Conservation (phyloP, 2,797 vertebrate genomes). For the Coilia nasus region DNA sequence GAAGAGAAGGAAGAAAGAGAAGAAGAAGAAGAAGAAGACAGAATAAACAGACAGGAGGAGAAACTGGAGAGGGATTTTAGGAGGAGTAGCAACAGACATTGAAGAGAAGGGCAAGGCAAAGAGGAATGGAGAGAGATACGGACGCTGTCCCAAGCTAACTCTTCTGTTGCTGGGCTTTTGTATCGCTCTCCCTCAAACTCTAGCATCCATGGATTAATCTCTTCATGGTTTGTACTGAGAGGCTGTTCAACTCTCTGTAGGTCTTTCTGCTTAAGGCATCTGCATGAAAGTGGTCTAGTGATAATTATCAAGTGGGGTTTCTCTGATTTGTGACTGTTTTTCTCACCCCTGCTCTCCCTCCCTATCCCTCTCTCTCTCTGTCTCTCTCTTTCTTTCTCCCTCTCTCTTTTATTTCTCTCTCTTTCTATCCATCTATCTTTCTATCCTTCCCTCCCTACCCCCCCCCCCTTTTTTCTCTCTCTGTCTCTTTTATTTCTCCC, state of each 20-base stretch:
- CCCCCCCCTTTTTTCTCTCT: no score
- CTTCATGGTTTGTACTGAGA: constrained; percentile 3
- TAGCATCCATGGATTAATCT: neutral
- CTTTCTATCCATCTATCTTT: neutral
- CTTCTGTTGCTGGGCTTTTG: neutral
- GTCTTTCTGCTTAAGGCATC: neutral
- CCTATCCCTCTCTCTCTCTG: no score
- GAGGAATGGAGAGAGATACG: neutral
- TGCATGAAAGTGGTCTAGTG: neutral
- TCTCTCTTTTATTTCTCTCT: neutral
- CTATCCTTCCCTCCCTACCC: neutral
- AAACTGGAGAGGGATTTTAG: neutral
- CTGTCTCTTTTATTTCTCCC: no score
- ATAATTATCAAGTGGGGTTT: neutral
- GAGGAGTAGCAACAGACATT: neutral
- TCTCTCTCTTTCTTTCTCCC: constrained; percentile 35
- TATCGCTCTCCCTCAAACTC: neutral
- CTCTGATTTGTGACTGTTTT: constrained; percentile 31
- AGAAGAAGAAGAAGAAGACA: neutral
- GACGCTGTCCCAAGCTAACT: neutral
- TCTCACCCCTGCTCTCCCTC: neutral
- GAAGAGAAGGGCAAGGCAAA: neutral
- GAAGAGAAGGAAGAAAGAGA: neutral
- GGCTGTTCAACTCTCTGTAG: neutral
- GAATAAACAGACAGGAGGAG: neutral